phyloP scores from a whole-genome alignment of 2,113 vertebrate species.

The Myrmophylax atrothorax region DNA sequence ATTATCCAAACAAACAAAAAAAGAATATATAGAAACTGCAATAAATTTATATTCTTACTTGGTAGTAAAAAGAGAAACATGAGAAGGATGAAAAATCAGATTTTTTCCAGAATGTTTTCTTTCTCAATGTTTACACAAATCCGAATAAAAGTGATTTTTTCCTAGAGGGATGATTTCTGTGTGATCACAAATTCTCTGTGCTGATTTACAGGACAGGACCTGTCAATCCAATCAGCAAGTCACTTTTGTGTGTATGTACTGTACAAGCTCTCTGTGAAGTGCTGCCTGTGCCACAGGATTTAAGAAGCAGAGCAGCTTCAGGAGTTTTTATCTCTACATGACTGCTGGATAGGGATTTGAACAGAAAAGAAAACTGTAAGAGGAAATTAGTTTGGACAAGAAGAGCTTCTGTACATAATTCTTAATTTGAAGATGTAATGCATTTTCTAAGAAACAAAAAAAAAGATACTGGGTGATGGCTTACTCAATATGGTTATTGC shows the following conservation, averaged over 20 bases:
- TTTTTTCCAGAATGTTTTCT: conserved; percentile 1
- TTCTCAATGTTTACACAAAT: conserved; percentile 14
- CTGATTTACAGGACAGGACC: conserved; percentile 37
- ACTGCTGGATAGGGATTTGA: conserved; percentile 45
- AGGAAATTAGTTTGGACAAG: conserved; percentile 51
- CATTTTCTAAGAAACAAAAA: conserved; percentile 7
- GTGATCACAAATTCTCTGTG: conserved; percentile 51
- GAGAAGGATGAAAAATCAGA: background rate
- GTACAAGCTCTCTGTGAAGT: conserved; percentile 40
- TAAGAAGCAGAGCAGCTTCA: conserved; percentile 53
- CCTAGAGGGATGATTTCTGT: conserved; percentile 32
- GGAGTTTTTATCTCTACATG: conserved; percentile 50
- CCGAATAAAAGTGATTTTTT: background rate
- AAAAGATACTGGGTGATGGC: background rate
- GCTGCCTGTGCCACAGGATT: conserved; percentile 19
- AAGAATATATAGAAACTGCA: background rate
- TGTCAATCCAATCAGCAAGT: conserved; percentile 52
- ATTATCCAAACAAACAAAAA: background rate
- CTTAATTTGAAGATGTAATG: conserved; percentile 61
- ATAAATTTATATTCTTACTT: background rate
- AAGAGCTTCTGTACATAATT: conserved; percentile 61
- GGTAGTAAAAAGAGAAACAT: background rate
- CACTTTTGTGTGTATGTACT: background rate
- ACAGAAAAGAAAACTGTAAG: conserved; percentile 38
- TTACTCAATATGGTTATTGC: conserved; percentile 21